phyloP scores from a whole-genome alignment of 2,888 invertebrate species.

The Eristalinus sepulchralis region DNA sequence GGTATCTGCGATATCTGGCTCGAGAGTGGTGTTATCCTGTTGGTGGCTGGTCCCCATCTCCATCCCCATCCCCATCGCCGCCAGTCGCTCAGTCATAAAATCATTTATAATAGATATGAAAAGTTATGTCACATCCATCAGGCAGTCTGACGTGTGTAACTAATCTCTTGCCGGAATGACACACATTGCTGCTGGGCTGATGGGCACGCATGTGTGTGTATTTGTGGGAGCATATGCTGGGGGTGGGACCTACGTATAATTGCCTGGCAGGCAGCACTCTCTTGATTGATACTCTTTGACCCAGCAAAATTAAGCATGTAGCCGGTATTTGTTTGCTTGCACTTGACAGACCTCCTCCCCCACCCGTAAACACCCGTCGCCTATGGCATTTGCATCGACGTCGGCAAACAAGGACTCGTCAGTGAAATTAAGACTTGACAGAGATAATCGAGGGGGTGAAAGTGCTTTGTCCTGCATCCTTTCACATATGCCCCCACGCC shows the following conservation, averaged over 20 bases:
- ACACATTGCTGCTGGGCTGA: conserved; percentile 39
- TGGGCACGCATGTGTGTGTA: conserved; percentile 15
- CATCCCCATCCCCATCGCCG: neutral
- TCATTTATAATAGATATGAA: conserved; percentile 66
- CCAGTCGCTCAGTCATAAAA: conserved; percentile 13
- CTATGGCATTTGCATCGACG: neutral
- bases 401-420: neutral
- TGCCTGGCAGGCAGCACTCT: conserved; percentile 39
- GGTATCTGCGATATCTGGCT: conserved; percentile 1
- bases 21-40: conserved; percentile 26
- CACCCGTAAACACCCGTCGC: neutral
- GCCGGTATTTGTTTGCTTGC: conserved; percentile 1
- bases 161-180: conserved; percentile 56
- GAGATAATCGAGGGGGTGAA: neutral
- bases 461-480: neutral
- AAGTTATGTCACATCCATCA: conserved; percentile 69
- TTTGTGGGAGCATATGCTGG: neutral
- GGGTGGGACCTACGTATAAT: conserved; percentile 4
- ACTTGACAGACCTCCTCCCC: neutral
- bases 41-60: neutral
- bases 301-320: conserved; percentile 29
- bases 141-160: conserved; percentile 55
- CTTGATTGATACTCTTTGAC: conserved; percentile 48
- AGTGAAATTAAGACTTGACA: conserved; percentile 5
- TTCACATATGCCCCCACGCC: neutral